These are phyloP conservation scores for Aix galericulata DNA, from an alignment of 2,113 vertebrate species.

Conservation along the genomic window DNA sequence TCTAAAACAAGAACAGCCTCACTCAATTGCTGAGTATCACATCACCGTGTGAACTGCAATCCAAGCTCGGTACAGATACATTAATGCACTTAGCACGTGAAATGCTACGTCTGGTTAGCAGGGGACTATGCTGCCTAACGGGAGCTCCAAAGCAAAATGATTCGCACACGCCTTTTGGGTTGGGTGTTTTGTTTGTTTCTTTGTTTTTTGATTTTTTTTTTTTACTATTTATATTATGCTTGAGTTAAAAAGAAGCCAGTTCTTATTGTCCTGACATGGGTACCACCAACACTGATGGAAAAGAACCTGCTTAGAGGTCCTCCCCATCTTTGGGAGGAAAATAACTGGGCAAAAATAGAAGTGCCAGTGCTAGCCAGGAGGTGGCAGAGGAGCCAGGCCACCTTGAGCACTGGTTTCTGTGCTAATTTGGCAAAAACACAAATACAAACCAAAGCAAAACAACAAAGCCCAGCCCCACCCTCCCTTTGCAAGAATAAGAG, in stretches of 20 bases:
- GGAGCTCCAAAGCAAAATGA: not conserved
- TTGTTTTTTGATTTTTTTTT: not conserved
- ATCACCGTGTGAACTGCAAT: not conserved
- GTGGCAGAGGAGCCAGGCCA: constrained; percentile 45
- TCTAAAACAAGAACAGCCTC: constrained; percentile 35
- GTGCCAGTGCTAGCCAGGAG: constrained; percentile 48
- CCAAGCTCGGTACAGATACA: rapidly evolving
- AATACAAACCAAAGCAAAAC: not conserved
- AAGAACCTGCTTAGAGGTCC: not conserved
- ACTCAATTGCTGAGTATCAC: not conserved
- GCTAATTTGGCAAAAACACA: not conserved
- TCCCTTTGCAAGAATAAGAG: constrained; percentile 7
- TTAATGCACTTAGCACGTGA: rapidly evolving
- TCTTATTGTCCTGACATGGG: not conserved
- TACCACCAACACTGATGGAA: not conserved
- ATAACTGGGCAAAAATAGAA: not conserved
- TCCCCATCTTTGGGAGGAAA: not conserved
- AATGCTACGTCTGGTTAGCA: not conserved
- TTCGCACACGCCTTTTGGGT: not conserved
- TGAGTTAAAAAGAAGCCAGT: constrained; percentile 2
- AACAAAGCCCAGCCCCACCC: not conserved
- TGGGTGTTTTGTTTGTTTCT: not conserved
- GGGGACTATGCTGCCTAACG: not conserved
- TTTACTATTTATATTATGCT: not conserved
- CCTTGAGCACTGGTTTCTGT: not conserved